Conservation (phyloP, 2,888 invertebrate genomes). For the Mimas tiliae region DNA sequence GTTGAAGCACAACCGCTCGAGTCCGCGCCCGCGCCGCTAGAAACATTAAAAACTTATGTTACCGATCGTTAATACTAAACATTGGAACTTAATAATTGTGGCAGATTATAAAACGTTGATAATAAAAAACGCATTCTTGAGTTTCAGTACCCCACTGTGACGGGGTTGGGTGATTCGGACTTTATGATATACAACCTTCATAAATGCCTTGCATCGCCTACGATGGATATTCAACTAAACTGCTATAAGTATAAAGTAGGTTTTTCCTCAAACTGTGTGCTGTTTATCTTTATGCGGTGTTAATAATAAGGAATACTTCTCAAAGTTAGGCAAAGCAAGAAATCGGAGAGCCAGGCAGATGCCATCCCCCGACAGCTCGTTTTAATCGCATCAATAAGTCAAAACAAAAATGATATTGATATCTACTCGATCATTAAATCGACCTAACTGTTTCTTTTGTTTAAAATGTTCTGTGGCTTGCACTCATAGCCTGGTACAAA, state of each 20-base stretch:
- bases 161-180: constrained; percentile 58
- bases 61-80: constrained; percentile 72
- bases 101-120: constrained; percentile 62
- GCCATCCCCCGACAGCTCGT: constrained; percentile 65
- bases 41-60: constrained; percentile 65
- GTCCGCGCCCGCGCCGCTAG: constrained; percentile 39
- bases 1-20: constrained; percentile 39
- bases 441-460: constrained; percentile 15
- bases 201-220: constrained; percentile 25
- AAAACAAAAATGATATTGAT: constrained; percentile 33
- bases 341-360: constrained; percentile 59
- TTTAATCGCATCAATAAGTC: constrained; percentile 62
- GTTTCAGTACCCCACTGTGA: constrained; percentile 70
- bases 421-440: constrained; percentile 21
- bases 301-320: constrained; percentile 52
- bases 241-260: constrained; percentile 23
- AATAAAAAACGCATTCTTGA: constrained; percentile 74
- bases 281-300: constrained; percentile 41
- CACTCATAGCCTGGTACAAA: neutral
- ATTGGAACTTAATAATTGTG: constrained; percentile 73
- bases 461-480: constrained; percentile 17
- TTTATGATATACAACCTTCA: constrained; percentile 53
- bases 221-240: constrained; percentile 35
- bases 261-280: constrained; percentile 29
- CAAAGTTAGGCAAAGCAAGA: constrained; percentile 47